Conservation (phyloP, 2,797 vertebrate genomes). For the Notolepis coatsorum region DNA sequence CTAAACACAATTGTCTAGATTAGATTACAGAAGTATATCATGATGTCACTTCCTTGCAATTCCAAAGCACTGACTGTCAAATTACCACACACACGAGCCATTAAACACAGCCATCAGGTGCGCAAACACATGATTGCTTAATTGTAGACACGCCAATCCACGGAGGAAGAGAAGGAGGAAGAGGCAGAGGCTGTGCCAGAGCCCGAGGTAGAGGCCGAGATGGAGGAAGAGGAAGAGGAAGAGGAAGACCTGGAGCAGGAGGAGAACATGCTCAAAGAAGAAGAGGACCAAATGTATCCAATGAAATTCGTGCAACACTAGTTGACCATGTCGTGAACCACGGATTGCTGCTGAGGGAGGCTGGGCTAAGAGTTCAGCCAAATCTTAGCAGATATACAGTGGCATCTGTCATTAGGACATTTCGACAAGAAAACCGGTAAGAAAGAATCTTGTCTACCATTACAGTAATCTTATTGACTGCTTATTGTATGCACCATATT, state of each 20-base stretch:
- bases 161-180: not conserved
- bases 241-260: not conserved
- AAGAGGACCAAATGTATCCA: conserved; percentile 10
- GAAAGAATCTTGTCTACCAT: not conserved
- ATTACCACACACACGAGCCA: too few relatives aligned
- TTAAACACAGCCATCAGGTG: too few relatives aligned
- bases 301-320: conserved; percentile 14
- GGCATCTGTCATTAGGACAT: not conserved
- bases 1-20: too few relatives aligned
- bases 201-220: not conserved
- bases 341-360: conserved; percentile 20
- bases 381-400: conserved; percentile 1
- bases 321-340: conserved; percentile 15
- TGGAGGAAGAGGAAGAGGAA: not conserved
- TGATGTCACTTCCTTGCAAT: too few relatives aligned
- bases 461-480: not conserved
- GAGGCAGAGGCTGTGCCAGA: conserved; percentile 6
- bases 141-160: too few relatives aligned
- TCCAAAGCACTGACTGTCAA: too few relatives aligned
- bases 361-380: conserved; percentile 8
- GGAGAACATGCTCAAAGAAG: not conserved
- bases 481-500: conserved; percentile 3
- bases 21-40: too few relatives aligned
- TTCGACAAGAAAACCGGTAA: not conserved
- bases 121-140: too few relatives aligned